Evolutionary conservation across 2,888 invertebrate genomes (phyloP), one percentile per base, ranked within the genome.

Genomic region (Phragmatobia fuliginosa): DNA sequence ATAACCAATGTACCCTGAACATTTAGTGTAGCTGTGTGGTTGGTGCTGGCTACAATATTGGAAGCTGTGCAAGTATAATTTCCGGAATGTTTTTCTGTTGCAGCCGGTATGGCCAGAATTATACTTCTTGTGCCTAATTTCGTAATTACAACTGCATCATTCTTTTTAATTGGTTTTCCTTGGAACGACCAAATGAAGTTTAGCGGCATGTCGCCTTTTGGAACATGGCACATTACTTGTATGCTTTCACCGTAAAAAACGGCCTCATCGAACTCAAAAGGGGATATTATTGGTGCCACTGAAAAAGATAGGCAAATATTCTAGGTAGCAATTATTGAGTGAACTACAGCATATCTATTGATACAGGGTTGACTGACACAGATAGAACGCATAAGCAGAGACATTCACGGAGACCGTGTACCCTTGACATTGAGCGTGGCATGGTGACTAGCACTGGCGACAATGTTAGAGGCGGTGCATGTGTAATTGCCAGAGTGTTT

Each of bases 61-160:
- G 95, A 96, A 70, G 97, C 97, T 80, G 96, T 95, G 92, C 98
- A 98, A 64, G 97, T 97, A 90, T 97, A 98, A 88, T 96, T 96
- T 77, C 97, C 97, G 62, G 96, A 96, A 90, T 97, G 97, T 80
- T 96, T 96, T 70, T 96, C 96, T 80, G 96, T 96, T 63, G 96
- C 96, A 16, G 96, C 95, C 78, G 96, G 96, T 77, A 97, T 97
- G 79, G 96, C 96, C 83, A 97, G 88, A 73, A 97, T 95, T 76
- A 96, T 96, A 83, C 96, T 96, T 79, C 96, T 93, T 83, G 95
- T 96, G 85, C 96, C 96, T 79, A 96, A 92, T 87, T 96, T 96
- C 38, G 96, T 88, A 64, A 96, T 94, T 60, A 90, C 90, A 73
- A 96, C 91, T 75, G 94, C 94, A 72, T 91, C 88, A 75, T 89